Evolutionary conservation across 2,113 vertebrate genomes (phyloP).

Genomic region (Lepisosteus osseus): DNA sequence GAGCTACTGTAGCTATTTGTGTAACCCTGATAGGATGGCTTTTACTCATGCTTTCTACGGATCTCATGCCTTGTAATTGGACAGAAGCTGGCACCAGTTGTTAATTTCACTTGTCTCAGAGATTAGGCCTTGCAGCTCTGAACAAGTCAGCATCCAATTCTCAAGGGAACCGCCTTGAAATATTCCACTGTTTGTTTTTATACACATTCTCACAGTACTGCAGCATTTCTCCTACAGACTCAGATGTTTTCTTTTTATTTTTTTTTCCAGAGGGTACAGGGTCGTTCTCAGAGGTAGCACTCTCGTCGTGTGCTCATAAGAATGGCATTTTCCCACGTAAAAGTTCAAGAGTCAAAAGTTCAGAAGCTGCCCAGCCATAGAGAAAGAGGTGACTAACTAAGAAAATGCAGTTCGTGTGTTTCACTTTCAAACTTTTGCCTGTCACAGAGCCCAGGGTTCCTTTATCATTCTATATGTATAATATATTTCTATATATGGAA

Average conservation of each 20-base stretch:
- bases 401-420: too few species aligned
- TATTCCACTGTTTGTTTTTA: conserved; percentile 86
- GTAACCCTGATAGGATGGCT: conserved; percentile 46
- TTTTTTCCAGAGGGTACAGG: conserved; percentile 71
- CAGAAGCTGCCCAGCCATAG: conserved; percentile 31
- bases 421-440: too few species aligned
- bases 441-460: too few species aligned
- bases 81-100: conserved; percentile 49
- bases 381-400: neutral
- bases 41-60: conserved; percentile 21
- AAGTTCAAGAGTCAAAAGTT: conserved; percentile 76
- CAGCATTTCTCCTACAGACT: conserved; percentile 75
- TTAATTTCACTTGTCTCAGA: conserved; percentile 72
- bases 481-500: too few species aligned
- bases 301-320: conserved; percentile 80
- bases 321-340: conserved; percentile 85
- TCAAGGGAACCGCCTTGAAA: conserved; percentile 69
- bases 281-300: conserved; percentile 81
- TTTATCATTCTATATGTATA: too few species aligned
- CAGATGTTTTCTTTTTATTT: conserved; percentile 74
- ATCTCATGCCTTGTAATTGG: conserved; percentile 8
- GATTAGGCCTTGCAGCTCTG: conserved; percentile 59
- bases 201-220: conserved; percentile 76
- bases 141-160: conserved; percentile 67
- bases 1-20: conserved; percentile 31